These are phyloP conservation scores for Buteo buteo DNA, from an alignment of 2,113 vertebrate genomes.

Conservation along the genomic window DNA sequence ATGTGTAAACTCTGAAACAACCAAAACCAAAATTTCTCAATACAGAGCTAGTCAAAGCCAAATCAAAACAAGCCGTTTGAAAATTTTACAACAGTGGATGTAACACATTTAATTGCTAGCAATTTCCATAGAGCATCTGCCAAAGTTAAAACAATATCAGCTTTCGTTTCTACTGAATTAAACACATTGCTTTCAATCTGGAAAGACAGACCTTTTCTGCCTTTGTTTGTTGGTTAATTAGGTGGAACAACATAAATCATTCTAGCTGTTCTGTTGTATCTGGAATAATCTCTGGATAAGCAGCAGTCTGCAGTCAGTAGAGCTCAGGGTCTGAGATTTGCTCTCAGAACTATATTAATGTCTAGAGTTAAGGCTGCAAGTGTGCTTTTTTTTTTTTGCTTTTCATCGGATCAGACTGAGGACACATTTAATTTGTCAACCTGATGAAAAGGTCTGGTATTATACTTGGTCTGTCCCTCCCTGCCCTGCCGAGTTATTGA, in stretches of 20 bases:
- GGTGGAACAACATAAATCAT: conserved; percentile 44
- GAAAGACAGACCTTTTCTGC: conserved; percentile 28
- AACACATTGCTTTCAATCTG: neutral
- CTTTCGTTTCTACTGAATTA: conserved; percentile 31
- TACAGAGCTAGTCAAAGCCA: neutral
- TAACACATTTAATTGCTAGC: neutral
- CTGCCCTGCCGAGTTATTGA: neutral
- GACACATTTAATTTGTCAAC: neutral
- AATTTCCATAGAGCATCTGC: conserved; percentile 37
- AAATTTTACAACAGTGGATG: neutral
- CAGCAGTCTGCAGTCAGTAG: neutral
- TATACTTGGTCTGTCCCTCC: neutral
- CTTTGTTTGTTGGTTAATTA: conserved; percentile 54
- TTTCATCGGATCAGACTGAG: neutral
- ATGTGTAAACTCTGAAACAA: conserved; percentile 22
- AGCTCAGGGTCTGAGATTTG: neutral
- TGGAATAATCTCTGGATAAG: conserved; percentile 28
- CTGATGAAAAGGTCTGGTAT: neutral
- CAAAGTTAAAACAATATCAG: conserved; percentile 41
- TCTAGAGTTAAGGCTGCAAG: neutral
- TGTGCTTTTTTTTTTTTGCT: neutral
- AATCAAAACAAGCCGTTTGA: conserved; percentile 40
- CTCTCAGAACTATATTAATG: neutral
- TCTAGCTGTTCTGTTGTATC: neutral
- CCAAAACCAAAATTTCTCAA: neutral